Conservation (phyloP, 2,113 vertebrate species). For the Lophotis ruficrista region DNA sequence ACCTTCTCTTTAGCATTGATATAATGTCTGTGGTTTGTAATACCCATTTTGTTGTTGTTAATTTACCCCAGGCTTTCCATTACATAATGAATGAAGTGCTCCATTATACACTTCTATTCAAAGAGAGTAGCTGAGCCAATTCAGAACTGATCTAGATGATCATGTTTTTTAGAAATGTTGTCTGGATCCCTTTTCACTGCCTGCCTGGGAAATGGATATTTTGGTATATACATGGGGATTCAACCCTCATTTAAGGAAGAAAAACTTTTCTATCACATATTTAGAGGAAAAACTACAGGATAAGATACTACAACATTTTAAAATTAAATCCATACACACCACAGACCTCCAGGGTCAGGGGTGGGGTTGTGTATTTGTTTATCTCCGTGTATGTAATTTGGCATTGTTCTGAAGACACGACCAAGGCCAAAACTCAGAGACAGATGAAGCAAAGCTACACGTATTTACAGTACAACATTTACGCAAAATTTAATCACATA, state of each 20-base stretch:
- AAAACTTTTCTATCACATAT: neutral
- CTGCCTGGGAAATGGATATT: neutral
- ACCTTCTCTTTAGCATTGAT: neutral
- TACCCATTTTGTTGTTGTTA: neutral
- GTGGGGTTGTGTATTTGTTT: neutral
- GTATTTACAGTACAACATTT: neutral
- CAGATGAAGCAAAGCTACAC: neutral
- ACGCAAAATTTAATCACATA: neutral
- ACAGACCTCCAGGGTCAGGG: neutral
- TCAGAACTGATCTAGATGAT: neutral
- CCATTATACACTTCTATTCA: neutral
- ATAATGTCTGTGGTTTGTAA: neutral
- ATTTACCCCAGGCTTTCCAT: neutral
- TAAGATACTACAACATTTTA: neutral
- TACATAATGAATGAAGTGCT: neutral
- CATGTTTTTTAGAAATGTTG: neutral
- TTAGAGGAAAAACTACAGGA: neutral
- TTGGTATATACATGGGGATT: neutral
- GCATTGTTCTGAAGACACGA: neutral
- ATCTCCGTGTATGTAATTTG: neutral
- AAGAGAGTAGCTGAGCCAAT: neutral
- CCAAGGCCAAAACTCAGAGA: neutral
- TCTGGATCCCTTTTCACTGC: neutral
- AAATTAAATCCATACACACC: neutral
- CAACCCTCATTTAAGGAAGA: neutral